Evolutionary conservation across 2,888 invertebrate species (phyloP).

Genomic region (Heteropelma amictum): DNA sequence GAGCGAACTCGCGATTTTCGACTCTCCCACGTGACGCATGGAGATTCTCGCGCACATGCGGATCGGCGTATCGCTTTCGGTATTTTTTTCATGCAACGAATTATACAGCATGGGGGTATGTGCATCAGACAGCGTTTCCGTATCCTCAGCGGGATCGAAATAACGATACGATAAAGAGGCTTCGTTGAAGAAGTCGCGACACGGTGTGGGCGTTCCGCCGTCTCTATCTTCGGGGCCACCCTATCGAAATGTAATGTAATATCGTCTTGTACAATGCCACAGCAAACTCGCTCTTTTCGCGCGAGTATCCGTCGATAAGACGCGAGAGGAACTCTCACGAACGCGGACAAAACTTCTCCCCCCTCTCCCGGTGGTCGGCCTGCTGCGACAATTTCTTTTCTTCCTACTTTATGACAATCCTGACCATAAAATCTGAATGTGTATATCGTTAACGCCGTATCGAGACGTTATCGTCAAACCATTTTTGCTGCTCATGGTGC

Average conservation of each 20-base stretch:
- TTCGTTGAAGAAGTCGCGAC: constrained; percentile 28
- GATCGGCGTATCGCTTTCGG: constrained; percentile 22
- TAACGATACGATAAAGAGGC: constrained; percentile 51
- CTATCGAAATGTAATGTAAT: constrained; percentile 46
- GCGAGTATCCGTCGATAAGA: constrained; percentile 47
- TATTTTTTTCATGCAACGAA: not conserved
- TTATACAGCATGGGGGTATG: constrained; percentile 20
- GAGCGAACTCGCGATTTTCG: constrained; percentile 41
- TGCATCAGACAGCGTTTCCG: constrained; percentile 43
- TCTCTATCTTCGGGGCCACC: constrained; percentile 49
- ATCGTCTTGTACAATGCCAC: constrained; percentile 42
- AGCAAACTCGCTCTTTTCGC: constrained; percentile 23
- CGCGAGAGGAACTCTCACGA: constrained; percentile 6
- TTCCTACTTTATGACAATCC: constrained; percentile 24
- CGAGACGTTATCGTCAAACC: constrained; percentile 42
- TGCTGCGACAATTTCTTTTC: constrained; percentile 26
- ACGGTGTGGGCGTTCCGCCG: constrained; percentile 44
- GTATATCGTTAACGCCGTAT: constrained; percentile 45
- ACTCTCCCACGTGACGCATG: constrained; percentile 55
- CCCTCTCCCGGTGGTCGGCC: constrained; percentile 1
- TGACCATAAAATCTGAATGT: constrained; percentile 38
- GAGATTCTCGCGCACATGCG: constrained; percentile 27
- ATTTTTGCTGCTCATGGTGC: constrained; percentile 7
- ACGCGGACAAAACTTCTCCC: constrained; percentile 28
- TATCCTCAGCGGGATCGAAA: constrained; percentile 46